phyloP scores from a whole-genome alignment of 2,888 invertebrate genomes.

The Aleiodes alternator region DNA sequence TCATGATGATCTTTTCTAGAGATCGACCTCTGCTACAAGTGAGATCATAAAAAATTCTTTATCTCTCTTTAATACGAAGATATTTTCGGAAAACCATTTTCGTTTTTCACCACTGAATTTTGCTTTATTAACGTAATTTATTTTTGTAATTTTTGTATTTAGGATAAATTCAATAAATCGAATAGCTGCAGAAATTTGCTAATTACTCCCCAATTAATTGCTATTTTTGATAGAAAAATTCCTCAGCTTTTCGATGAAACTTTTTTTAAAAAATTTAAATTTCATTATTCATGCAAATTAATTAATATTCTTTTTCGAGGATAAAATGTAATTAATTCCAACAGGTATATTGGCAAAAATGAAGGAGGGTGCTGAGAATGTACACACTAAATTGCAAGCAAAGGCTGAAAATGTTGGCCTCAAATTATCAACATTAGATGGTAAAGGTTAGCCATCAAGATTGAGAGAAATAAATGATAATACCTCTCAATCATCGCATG shows the following conservation, averaged over 20 bases:
- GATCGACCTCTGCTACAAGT: too few species aligned
- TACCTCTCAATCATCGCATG: constrained; percentile 14
- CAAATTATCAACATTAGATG: constrained; percentile 74
- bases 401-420: constrained; percentile 89
- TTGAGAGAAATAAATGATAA: constrained; percentile 28
- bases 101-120: too few species aligned
- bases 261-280: neutral
- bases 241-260: too few species aligned
- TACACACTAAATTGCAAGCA: constrained; percentile 94
- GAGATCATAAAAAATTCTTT: too few species aligned
- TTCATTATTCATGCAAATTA: constrained; percentile 12
- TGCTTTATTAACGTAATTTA: too few species aligned
- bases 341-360: constrained; percentile 94
- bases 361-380: constrained; percentile 96
- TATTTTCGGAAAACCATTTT: too few species aligned
- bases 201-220: neutral
- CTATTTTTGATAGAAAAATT: neutral
- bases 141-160: neutral
- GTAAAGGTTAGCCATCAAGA: constrained; percentile 72
- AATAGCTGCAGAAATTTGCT: too few species aligned
- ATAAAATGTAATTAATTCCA: constrained; percentile 62
- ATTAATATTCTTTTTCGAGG: constrained; percentile 11
- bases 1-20: too few species aligned
- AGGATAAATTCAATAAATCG: neutral
- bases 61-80: too few species aligned